These are phyloP conservation scores for Thecophora atra DNA, from an alignment of 2,888 invertebrate species.

Conservation along the genomic window DNA sequence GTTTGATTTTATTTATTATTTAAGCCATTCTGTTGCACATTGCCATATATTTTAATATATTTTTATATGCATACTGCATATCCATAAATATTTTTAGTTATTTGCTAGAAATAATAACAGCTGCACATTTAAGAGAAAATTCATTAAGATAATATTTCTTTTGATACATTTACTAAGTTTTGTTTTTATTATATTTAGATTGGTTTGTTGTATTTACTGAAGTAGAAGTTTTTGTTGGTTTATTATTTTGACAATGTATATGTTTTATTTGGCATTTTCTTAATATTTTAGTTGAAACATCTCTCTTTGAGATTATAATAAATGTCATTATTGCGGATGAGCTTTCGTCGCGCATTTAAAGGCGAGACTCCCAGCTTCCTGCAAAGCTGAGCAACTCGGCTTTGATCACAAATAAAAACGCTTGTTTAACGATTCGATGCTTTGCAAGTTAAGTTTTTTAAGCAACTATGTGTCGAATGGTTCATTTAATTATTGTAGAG, in stretches of 20 bases:
- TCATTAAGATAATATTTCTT: conserved; percentile 24
- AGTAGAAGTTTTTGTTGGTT: too few relatives aligned
- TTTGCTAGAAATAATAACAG: conserved; percentile 36
- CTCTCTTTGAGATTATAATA: too few relatives aligned
- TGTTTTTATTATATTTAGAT: conserved; percentile 23
- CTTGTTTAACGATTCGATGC: not conserved
- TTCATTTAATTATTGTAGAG: conserved; percentile 18
- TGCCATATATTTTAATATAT: not conserved
- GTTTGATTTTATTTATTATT: not conserved
- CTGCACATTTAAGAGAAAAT: conserved; percentile 45
- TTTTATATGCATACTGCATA: conserved; percentile 13
- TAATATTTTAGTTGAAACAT: too few relatives aligned
- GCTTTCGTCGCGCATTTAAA: not conserved
- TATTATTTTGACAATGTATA: not conserved
- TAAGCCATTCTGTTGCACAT: not conserved
- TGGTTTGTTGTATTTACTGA: conserved; percentile 12
- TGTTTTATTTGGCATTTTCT: too few relatives aligned
- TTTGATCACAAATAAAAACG: not conserved
- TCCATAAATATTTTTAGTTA: conserved; percentile 39
- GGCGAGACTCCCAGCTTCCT: too few relatives aligned
- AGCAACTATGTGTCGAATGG: not conserved
- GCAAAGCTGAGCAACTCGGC: not conserved
- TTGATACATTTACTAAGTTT: conserved; percentile 23
- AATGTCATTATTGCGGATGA: not conserved
- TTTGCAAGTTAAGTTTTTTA: conserved; percentile 9